phyloP scores from a whole-genome alignment of 2,113 vertebrate genomes.

The Antigone vipio region DNA sequence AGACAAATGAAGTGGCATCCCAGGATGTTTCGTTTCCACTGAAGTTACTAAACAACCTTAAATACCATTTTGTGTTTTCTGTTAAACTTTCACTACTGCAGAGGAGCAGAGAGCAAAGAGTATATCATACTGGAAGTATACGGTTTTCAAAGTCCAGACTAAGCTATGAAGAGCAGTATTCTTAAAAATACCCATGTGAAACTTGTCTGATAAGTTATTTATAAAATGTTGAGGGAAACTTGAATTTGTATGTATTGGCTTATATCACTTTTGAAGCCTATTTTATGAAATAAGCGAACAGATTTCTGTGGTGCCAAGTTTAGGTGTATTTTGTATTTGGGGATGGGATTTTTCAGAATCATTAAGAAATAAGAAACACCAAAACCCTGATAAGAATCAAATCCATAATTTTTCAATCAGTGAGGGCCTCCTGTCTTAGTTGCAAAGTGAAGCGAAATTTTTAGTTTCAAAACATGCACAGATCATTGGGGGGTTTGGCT shows the following conservation, averaged over 20 bases:
- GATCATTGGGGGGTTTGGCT: neutral
- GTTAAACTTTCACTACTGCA: neutral
- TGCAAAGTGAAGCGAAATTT: neutral
- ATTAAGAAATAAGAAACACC: neutral
- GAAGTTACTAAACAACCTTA: neutral
- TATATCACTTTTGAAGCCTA: neutral
- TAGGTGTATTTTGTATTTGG: neutral
- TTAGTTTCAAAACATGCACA: neutral
- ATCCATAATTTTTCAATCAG: neutral
- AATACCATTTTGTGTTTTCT: neutral
- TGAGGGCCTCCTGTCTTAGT: neutral
- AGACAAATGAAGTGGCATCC: neutral
- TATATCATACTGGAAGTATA: neutral
- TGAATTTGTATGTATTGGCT: neutral
- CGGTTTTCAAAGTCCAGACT: neutral
- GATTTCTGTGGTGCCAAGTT: neutral
- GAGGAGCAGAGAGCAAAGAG: neutral
- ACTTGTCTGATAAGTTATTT: neutral
- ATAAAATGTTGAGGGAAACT: neutral
- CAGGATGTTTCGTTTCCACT: neutral
- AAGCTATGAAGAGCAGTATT: neutral
- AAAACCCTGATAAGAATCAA: neutral
- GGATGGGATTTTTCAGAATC: neutral
- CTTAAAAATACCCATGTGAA: too few species aligned
- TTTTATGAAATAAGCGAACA: neutral